Conservation (phyloP, 2,888 invertebrate species). For the Creontiades dilutus region DNA sequence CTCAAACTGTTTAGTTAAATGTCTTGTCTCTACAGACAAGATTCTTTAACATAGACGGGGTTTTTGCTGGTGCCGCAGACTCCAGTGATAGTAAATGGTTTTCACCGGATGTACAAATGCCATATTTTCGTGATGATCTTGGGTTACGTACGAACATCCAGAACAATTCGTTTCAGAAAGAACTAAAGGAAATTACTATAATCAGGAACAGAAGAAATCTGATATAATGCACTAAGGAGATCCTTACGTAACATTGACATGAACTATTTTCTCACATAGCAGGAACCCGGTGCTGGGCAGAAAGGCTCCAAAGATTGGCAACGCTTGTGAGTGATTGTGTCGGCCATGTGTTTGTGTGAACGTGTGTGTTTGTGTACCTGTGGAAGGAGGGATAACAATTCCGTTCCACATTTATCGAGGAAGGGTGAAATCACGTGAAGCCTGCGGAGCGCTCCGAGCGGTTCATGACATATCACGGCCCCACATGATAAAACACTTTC, state of each 20-base stretch:
- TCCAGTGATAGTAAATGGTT: too few species aligned
- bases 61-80: too few species aligned
- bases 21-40: too few species aligned
- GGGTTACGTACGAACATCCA: too few species aligned
- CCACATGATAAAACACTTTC: slow-evolving; percentile 59
- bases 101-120: too few species aligned
- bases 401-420: slow-evolving; percentile 63
- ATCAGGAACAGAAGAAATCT: too few species aligned
- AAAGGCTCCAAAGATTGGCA: slow-evolving; percentile 10
- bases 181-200: too few species aligned
- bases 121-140: too few species aligned
- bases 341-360: neutral
- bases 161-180: too few species aligned
- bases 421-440: slow-evolving; percentile 66
- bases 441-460: slow-evolving; percentile 51
- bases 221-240: too few species aligned
- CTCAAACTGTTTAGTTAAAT: too few species aligned
- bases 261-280: slow-evolving; percentile 10
- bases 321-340: neutral
- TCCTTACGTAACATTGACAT: slow-evolving; percentile 4
- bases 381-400: slow-evolving; percentile 55
- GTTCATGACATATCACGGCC: slow-evolving; percentile 67
- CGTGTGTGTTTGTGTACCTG: slow-evolving; percentile 11
- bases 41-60: too few species aligned
- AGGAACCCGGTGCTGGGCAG: neutral